phyloP scores from a whole-genome alignment of 2,797 vertebrate genomes.

The Coracias cyanogaster region DNA sequence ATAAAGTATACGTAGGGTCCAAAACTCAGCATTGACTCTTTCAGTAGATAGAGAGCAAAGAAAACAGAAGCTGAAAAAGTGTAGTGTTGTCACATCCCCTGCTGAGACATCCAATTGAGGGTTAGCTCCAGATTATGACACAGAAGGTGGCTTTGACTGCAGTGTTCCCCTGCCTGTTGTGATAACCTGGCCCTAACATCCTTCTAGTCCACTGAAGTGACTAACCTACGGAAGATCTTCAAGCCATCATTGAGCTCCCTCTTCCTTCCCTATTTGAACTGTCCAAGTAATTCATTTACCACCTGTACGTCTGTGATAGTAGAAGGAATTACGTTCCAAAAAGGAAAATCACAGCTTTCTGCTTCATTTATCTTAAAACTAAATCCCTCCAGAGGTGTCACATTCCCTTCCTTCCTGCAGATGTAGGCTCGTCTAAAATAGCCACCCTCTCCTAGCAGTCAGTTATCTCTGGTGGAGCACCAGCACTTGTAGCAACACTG shows the following conservation, averaged over 20 bases:
- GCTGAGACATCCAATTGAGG: not conserved
- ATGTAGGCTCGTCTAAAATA: not conserved
- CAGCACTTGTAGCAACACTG: not conserved
- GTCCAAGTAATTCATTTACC: not conserved
- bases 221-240: not conserved
- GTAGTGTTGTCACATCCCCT: not conserved
- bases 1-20: not conserved
- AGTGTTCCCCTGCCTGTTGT: not conserved
- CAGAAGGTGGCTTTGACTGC: not conserved
- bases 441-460: not conserved
- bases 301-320: not conserved
- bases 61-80: not conserved
- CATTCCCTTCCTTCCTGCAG: constrained; percentile 46
- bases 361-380: not conserved
- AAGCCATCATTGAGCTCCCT: not conserved
- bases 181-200: not conserved
- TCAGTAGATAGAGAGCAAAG: not conserved
- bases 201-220: not conserved
- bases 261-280: not conserved
- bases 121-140: constrained; percentile 2
- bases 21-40: constrained; percentile 7
- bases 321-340: not conserved
- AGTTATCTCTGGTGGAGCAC: not conserved
- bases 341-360: not conserved
- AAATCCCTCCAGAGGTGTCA: not conserved